These are phyloP conservation scores for Drosophila subquinaria DNA, from an alignment of 2,888 invertebrate species.

Conservation along the genomic window DNA sequence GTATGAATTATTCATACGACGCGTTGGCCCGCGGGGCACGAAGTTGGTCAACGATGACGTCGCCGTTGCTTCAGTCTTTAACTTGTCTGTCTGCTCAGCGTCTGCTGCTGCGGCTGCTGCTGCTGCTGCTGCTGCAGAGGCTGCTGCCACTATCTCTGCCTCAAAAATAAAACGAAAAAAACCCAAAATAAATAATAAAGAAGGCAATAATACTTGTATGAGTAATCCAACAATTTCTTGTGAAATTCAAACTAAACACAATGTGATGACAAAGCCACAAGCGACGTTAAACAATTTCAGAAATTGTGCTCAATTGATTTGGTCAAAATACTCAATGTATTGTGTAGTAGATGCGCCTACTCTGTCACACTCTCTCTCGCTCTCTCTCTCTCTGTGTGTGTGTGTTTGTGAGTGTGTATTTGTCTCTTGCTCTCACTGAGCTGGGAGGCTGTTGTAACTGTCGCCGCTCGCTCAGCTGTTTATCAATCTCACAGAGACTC, in stretches of 20 bases:
- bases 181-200: slow-evolving; percentile 34
- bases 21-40: slow-evolving; percentile 51
- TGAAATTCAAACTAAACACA: slow-evolving; percentile 75
- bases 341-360: slow-evolving; percentile 10
- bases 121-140: slow-evolving; percentile 1
- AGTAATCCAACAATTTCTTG: slow-evolving; percentile 75
- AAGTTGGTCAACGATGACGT: slow-evolving; percentile 48
- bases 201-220: slow-evolving; percentile 54
- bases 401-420: background rate
- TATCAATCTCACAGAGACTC: slow-evolving; percentile 24
- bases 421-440: background rate
- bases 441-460: slow-evolving; percentile 33
- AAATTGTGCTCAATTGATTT: slow-evolving; percentile 44
- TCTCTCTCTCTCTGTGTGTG: background rate
- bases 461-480: slow-evolving; percentile 4
- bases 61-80: slow-evolving; percentile 27
- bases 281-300: slow-evolving; percentile 34
- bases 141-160: slow-evolving; percentile 4
- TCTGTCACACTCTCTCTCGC: slow-evolving; percentile 2
- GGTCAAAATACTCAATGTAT: slow-evolving; percentile 14
- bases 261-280: slow-evolving; percentile 59
- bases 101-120: slow-evolving; percentile 39
- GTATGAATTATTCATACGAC: slow-evolving; percentile 73
- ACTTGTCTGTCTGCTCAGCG: slow-evolving; percentile 55
- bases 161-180: slow-evolving; percentile 41